Conservation (phyloP, 1,140 invertebrate species). For the Archivesica marissinica region DNA sequence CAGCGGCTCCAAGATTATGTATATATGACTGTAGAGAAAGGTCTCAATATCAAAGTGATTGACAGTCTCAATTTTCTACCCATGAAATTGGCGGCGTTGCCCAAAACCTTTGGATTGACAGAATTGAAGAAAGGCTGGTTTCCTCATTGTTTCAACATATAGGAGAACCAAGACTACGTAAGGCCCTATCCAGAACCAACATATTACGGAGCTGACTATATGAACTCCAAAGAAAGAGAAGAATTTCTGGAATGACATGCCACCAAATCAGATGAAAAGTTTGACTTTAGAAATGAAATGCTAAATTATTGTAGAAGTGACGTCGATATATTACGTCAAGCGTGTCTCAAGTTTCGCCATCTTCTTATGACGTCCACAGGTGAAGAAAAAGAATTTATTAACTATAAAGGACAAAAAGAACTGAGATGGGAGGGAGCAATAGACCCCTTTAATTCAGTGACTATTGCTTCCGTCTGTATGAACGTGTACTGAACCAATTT, state of each 20-base stretch:
- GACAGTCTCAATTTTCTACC: conserved; percentile 50
- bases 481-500: conserved; percentile 55
- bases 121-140: conserved; percentile 57
- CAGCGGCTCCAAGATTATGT: conserved; percentile 39
- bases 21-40: conserved; percentile 21
- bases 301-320: conserved; percentile 57
- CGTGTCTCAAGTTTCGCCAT: conserved; percentile 56
- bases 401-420: conserved; percentile 23
- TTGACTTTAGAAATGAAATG: conserved; percentile 62
- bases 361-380: conserved; percentile 46
- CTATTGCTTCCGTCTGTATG: conserved; percentile 62
- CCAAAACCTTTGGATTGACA: conserved; percentile 37
- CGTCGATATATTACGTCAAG: conserved; percentile 61
- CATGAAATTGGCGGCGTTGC: conserved; percentile 31
- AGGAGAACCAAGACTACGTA: conserved; percentile 1
- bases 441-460: conserved; percentile 57
- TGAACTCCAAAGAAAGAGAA: conserved; percentile 19
- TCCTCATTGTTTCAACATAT: conserved; percentile 39
- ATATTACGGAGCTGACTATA: conserved; percentile 29
- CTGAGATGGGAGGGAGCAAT: not conserved
- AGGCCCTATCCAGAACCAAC: conserved; percentile 18
- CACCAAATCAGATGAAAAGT: conserved; percentile 38
- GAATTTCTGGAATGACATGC: conserved; percentile 38
- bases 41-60: conserved; percentile 9
- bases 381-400: not conserved